Percentiles rank a stretch among this genome's conserved stretches.
phyloP scores from a whole-genome alignment of 2,113 vertebrate species.

The Podilymbus podiceps region DNA sequence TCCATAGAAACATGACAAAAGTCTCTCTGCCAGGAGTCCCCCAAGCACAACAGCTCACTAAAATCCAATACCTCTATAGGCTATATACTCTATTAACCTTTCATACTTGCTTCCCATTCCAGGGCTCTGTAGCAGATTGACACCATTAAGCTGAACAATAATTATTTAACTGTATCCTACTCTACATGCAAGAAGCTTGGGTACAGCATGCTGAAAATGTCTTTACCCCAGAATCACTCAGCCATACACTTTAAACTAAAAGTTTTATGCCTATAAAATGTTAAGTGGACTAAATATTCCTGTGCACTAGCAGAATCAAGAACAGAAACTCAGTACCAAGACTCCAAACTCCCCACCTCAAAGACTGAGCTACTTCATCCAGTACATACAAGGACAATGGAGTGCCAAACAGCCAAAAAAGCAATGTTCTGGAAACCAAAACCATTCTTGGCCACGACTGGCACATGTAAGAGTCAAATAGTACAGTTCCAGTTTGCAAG shows the following conservation, averaged over 20 bases:
- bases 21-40: neutral
- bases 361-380: neutral
- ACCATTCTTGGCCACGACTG: neutral
- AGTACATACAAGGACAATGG: neutral
- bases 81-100: neutral
- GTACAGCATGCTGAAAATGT: neutral
- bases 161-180: neutral
- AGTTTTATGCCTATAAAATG: neutral
- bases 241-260: neutral
- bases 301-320: neutral
- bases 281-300: neutral
- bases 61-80: neutral
- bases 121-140: neutral
- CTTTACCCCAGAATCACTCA: neutral
- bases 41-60: neutral
- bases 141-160: neutral
- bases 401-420: neutral
- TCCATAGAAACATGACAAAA: neutral
- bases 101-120: neutral
- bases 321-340: neutral
- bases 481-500: neutral
- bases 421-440: neutral
- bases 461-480: neutral
- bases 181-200: neutral
- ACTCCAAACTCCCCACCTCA: neutral